Percentiles rank a stretch among this genome's conserved stretches.
Evolutionary conservation across 2,113 vertebrate genomes (phyloP).

Genomic region (Pica pica): DNA sequence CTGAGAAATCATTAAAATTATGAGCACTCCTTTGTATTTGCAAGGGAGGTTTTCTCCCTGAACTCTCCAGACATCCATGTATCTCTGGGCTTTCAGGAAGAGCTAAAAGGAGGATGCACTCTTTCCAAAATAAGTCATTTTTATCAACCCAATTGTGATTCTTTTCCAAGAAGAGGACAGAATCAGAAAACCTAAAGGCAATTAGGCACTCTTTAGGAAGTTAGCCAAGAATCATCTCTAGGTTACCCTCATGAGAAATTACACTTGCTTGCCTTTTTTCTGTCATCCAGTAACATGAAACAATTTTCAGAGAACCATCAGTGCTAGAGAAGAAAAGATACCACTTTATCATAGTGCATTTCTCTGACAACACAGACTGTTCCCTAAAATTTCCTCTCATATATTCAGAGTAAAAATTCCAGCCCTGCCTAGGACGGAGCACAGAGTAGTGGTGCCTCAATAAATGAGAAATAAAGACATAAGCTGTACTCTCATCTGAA

Average conservation of each 20-base stretch:
- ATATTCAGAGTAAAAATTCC: neutral
- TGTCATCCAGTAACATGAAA: neutral
- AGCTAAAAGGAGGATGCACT: neutral
- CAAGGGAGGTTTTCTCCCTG: neutral
- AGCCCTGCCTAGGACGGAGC: neutral
- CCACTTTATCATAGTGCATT: neutral
- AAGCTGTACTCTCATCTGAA: neutral
- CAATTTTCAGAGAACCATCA: neutral
- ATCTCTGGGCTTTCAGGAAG: neutral
- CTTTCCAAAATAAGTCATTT: constrained; percentile 2
- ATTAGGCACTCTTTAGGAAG: neutral
- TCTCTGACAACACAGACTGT: neutral
- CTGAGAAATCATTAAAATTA: neutral
- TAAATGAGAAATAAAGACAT: neutral
- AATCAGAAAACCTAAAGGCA: neutral
- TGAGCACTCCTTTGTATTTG: neutral
- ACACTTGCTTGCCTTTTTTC: neutral
- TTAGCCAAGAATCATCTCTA: neutral
- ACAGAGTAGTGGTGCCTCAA: neutral
- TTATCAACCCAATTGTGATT: neutral
- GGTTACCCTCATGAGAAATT: neutral
- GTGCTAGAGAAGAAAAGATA: neutral
- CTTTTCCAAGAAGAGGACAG: neutral
- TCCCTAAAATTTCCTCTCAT: neutral
- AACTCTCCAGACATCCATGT: neutral